A percentile compares a stretch with the other conserved stretches of the same genome.
Conservation (phyloP, 2,113 vertebrate genomes). For the Pachycephala philippinensis region DNA sequence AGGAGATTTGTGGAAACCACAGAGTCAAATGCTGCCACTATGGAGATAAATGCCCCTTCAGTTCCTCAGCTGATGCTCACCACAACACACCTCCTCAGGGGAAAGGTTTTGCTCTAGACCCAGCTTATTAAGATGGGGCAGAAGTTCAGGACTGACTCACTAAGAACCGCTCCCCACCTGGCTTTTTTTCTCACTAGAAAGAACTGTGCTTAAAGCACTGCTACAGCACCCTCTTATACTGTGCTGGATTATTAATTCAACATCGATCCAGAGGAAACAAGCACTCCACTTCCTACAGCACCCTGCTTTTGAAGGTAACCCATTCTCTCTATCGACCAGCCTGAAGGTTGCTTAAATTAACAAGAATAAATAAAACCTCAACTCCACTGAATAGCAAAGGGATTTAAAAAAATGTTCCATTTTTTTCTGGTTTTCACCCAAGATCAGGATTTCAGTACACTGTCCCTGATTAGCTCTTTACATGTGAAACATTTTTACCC, state of each 20-base stretch:
- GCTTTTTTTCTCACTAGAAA: constrained; percentile 24
- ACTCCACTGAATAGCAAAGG: background rate
- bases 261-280: background rate
- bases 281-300: background rate
- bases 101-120: constrained; percentile 71
- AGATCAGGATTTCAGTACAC: background rate
- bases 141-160: constrained; percentile 50
- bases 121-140: constrained; percentile 44
- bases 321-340: background rate
- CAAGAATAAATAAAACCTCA: background rate
- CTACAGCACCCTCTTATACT: background rate
- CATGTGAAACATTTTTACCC: background rate
- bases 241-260: constrained; percentile 4
- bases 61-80: constrained; percentile 66
- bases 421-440: background rate
- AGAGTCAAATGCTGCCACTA: constrained; percentile 75
- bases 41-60: constrained; percentile 79
- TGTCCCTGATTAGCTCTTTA: background rate
- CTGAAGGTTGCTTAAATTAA: background rate
- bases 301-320: constrained; percentile 15
- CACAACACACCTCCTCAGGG: constrained; percentile 71
- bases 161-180: background rate
- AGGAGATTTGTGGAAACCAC: constrained; percentile 80
- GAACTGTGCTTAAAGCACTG: background rate
- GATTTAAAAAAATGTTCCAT: background rate